These are phyloP conservation scores for Macrocentrus cingulum DNA, from an alignment of 1,140 invertebrate species.

Conservation along the genomic window DNA sequence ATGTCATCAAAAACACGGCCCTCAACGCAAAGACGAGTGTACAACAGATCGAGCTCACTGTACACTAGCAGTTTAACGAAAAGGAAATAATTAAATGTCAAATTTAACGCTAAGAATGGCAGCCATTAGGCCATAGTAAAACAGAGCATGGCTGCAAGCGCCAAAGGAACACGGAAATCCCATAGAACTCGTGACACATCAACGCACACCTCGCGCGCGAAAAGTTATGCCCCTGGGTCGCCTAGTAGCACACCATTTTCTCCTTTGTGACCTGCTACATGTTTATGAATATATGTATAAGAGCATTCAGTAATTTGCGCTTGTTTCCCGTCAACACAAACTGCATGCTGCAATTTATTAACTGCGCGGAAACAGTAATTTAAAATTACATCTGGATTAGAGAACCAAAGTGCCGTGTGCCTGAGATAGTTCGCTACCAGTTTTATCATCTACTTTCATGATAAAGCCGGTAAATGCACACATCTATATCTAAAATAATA, in stretches of 20 bases:
- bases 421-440: too few species aligned
- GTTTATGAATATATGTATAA: neutral
- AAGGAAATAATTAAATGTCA: too few species aligned
- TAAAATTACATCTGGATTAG: conserved; percentile 32
- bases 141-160: neutral
- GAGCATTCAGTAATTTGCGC: conserved; percentile 33
- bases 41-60: too few species aligned
- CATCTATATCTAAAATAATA: too few species aligned
- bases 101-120: too few species aligned
- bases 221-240: neutral
- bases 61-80: too few species aligned
- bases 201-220: neutral
- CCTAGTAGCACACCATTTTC: conserved; percentile 1
- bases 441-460: neutral
- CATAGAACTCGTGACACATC: conserved; percentile 5
- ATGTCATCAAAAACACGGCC: too few species aligned
- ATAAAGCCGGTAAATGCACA: too few species aligned
- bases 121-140: too few species aligned
- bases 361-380: conserved; percentile 35
- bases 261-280: neutral
- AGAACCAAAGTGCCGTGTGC: neutral
- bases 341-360: conserved; percentile 37
- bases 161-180: neutral
- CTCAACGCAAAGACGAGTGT: too few species aligned
- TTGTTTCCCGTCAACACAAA: conserved; percentile 32